Evolutionary conservation across 2,113 vertebrate genomes (phyloP).

Genomic region (Catharus bicknelli): DNA sequence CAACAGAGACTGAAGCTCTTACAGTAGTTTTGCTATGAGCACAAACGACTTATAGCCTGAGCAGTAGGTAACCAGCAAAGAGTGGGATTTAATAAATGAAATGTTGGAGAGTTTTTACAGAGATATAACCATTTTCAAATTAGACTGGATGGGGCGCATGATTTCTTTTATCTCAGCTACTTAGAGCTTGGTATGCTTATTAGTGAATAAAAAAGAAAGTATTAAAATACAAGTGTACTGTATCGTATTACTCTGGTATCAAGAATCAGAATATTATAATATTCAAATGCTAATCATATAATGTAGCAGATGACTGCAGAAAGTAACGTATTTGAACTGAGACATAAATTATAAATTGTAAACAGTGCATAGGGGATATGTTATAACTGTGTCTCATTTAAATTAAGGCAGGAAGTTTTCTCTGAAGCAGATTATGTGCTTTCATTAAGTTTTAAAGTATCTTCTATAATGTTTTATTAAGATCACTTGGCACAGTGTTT

Average conservation of each 20-base stretch:
- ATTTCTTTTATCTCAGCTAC: conserved; percentile 66
- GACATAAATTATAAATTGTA: conserved; percentile 95
- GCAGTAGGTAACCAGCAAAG: conserved; percentile 72
- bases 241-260: conserved; percentile 50
- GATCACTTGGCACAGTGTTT: conserved; percentile 71
- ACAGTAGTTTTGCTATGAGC: conserved; percentile 50
- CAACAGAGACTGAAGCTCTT: conserved; percentile 69
- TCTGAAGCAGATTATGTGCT: conserved; percentile 78
- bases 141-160: conserved; percentile 54
- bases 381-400: conserved; percentile 83
- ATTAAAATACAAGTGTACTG: conserved; percentile 58
- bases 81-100: conserved; percentile 70
- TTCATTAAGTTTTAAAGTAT: conserved; percentile 86
- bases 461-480: conserved; percentile 84
- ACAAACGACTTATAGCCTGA: conserved; percentile 57
- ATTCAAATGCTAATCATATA: conserved; percentile 86
- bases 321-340: conserved; percentile 87
- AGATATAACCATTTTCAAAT: conserved; percentile 64
- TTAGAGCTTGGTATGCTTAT: conserved; percentile 66
- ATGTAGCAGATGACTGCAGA: conserved; percentile 89
- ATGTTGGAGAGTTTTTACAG: conserved; percentile 52
- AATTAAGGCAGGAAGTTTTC: conserved; percentile 84
- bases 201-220: conserved; percentile 49
- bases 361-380: conserved; percentile 87
- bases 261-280: conserved; percentile 71